Evolutionary conservation across 30 jellyfish, hydroid and myxozoan genomes (phyloP), one percentile per base, ranked within the genome.

Genomic region (Morbakka virulenta): DNA sequence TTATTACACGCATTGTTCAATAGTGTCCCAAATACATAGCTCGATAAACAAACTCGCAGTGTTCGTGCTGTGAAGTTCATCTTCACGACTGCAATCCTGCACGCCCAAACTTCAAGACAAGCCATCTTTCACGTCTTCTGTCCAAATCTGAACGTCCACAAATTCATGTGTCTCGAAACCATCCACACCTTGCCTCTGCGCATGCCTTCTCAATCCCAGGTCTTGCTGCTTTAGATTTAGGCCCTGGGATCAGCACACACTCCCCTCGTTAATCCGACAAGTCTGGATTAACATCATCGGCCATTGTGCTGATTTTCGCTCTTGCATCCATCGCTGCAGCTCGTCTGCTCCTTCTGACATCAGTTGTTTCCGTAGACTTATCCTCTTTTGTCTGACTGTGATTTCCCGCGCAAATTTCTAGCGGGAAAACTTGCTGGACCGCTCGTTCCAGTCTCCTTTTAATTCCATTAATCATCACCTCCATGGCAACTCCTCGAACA

Each of bases 231-330:
- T n/a, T n/a, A n/a, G n/a, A n/a, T n/a, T n/a, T n/a, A n/a, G n/a
- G n/a, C n/a, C n/a, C n/a, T n/a, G n/a, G n/a, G n/a, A n/a, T 1
- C 83, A 36, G 83, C 83, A 71, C 83, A 71, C 83, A 71, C 83
- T 71, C 83, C 83, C 83, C 83, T 71, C 83, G 75, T 71, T 71
- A 71, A 71, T 41, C 50, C 24, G 1, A 1, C 24, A n/a, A 50
- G 25, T 47, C 74, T 26, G 48, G 83, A 71, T 71, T 71, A 52
- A 71, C 23, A 32, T 27, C 70, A 20, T 71, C 83, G 3, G 73
- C 62, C 27, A 52, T 50, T 50, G 85, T 30, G 85, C 85, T 74
- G 85, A 74, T 74, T 49, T n/a, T 73, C 0, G 77, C 61, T 63
- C 53, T 73, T 28, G 76, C 84, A 51, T 49, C 24, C 2, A 0